A percentile compares a stretch with the other conserved stretches of the same genome.
These are phyloP conservation scores for Cantharis rustica DNA, from an alignment of 2,888 invertebrate species.

Conservation along the genomic window DNA sequence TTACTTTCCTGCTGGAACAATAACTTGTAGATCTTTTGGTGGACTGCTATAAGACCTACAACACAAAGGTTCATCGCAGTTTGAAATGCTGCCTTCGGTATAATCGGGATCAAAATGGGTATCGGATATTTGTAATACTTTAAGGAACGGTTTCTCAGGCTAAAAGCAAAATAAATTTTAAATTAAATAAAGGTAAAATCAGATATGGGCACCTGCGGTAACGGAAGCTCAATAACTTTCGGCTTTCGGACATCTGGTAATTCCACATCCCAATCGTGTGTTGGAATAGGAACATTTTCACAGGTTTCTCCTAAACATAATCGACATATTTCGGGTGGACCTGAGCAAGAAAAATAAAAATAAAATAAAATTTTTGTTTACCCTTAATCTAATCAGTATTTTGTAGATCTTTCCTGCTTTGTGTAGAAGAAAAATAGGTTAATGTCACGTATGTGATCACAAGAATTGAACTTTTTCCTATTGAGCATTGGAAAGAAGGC, in stretches of 20 bases:
- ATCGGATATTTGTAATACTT: constrained; percentile 95
- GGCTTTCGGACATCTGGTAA: constrained; percentile 86
- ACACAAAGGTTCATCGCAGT: constrained; percentile 93
- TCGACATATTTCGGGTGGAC: constrained; percentile 86
- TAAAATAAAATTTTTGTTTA: too few relatives aligned
- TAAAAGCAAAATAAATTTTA: background rate
- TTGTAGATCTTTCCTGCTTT: too few relatives aligned
- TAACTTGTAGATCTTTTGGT: constrained; percentile 64
- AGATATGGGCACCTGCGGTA: constrained; percentile 67
- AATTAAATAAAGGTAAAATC: background rate
- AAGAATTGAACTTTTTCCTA: too few relatives aligned
- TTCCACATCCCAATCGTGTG: constrained; percentile 85
- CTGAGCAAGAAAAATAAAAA: constrained; percentile 58
- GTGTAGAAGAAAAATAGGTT: too few relatives aligned
- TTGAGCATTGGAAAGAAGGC: too few relatives aligned
- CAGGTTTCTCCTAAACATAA: constrained; percentile 89
- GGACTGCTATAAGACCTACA: constrained; percentile 83
- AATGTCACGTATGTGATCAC: too few relatives aligned
- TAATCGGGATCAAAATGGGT: constrained; percentile 95
- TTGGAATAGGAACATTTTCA: constrained; percentile 82
- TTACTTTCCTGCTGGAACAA: constrained; percentile 75
- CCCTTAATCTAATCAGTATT: too few relatives aligned
- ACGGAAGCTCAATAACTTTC: constrained; percentile 61
- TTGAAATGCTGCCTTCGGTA: constrained; percentile 83
- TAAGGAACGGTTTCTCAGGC: constrained; percentile 60